phyloP scores from a whole-genome alignment of 2,888 invertebrate genomes.

The Nycteola revayana region DNA sequence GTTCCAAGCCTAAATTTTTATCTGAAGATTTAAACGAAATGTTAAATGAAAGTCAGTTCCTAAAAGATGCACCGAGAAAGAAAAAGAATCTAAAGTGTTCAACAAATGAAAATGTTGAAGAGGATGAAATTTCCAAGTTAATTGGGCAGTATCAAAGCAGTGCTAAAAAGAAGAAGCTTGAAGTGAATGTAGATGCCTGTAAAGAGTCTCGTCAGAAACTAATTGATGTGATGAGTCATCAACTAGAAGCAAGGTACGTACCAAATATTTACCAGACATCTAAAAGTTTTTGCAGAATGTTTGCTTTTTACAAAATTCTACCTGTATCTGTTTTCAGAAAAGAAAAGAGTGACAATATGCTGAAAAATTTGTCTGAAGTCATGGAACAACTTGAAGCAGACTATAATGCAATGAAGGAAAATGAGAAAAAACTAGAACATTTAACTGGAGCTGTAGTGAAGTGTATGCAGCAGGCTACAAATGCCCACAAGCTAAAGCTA shows the following conservation, averaged over 20 bases:
- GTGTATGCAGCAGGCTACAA: slow-evolving; percentile 59
- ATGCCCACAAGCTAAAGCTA: slow-evolving; percentile 58
- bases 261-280: no score
- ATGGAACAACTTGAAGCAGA: slow-evolving; percentile 56
- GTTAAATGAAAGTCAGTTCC: slow-evolving; percentile 49
- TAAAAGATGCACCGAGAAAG: slow-evolving; percentile 47
- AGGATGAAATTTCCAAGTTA: slow-evolving; percentile 46
- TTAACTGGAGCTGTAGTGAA: slow-evolving; percentile 55
- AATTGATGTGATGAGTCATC: slow-evolving; percentile 52
- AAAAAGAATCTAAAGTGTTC: slow-evolving; percentile 51
- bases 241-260: slow-evolving; percentile 55
- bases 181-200: slow-evolving; percentile 40
- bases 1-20: slow-evolving; percentile 48
- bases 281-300: no score
- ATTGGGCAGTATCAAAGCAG: slow-evolving; percentile 44
- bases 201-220: slow-evolving; percentile 59
- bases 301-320: no score
- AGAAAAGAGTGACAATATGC: slow-evolving; percentile 47
- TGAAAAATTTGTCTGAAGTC: slow-evolving; percentile 52
- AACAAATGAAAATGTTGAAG: slow-evolving; percentile 38
- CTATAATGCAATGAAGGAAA: slow-evolving; percentile 57
- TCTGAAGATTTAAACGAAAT: slow-evolving; percentile 52
- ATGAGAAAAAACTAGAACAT: slow-evolving; percentile 66
- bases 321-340: no score
- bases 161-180: slow-evolving; percentile 52